Evolutionary conservation across 2,888 invertebrate genomes (phyloP), one percentile per base, ranked within the genome.

Genomic region (Eilema caniola): DNA sequence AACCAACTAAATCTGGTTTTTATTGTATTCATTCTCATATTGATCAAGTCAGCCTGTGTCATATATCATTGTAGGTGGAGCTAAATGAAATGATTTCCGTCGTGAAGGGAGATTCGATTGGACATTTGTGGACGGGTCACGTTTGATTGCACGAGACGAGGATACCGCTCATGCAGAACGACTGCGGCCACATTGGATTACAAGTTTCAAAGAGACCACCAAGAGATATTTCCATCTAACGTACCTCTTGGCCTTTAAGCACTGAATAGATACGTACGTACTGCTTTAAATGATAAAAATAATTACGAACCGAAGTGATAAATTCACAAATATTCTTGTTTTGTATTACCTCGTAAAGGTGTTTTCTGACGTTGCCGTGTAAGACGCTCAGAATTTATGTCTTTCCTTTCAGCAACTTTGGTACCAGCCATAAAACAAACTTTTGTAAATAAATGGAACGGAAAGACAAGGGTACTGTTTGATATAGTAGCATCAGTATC

Each of bases 141-240:
- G 93, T 90, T 88, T 86, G 87, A 89, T 86, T 92, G 93, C 89
- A 83, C 86, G 76, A 88, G 86, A 79, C 91, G 89, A 91, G 90
- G 93, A 89, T 90, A 85, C 79, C 88, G 82, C 79, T 91, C 90
- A 91, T 88, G 93, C 93, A 89, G 87, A 91, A 93, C 93, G 86
- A 76, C 77, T 81, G 76, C 71, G 76, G 67, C 69, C 80, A 79
- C 79, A 72, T 69, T 79, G 75, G 75, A 72, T 76, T 56, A 69
- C 68, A 67, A 74, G 72, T 70, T 78, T 70, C 71, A 72, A 69
- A 67, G 74, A 77, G 76, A 67, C 74, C 37, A 24, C 37, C 37
- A 62, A 62, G 41, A 14, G 41, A 8, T 37, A 62, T 62, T 24
- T 24, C 37, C 62, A 25, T 41, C 62, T 25, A 25, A 24, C 24